A percentile compares a stretch with the other conserved stretches of the same genome.
These are phyloP conservation scores for Polypterus bichir DNA, from an alignment of 2,113 vertebrate species.

Conservation along the genomic window DNA sequence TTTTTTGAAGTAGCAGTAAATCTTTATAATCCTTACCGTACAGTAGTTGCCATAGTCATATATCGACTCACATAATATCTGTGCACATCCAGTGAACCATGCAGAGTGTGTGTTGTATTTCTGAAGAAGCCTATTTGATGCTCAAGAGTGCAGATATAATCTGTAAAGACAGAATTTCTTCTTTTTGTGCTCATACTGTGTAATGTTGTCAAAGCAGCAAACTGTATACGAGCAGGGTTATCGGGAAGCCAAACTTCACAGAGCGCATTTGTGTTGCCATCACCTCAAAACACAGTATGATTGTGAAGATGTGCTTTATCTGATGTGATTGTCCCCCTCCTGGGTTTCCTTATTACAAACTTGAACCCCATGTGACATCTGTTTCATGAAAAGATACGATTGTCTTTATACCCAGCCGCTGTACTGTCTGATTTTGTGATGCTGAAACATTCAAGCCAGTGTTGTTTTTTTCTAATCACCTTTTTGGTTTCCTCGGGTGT, in stretches of 20 bases:
- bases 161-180: slow-evolving; percentile 1
- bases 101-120: slow-evolving; percentile 9
- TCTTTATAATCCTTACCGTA: slow-evolving; percentile 41
- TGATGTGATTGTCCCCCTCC: slow-evolving; percentile 34
- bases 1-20: slow-evolving; percentile 18
- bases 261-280: slow-evolving; percentile 31
- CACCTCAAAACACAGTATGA: slow-evolving; percentile 35
- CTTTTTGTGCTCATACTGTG: slow-evolving; percentile 25
- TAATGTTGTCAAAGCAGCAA: slow-evolving; percentile 41
- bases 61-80: slow-evolving; percentile 47
- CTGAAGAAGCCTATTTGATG: too few species aligned
- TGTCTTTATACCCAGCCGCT: slow-evolving; percentile 31
- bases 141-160: too few species aligned
- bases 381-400: slow-evolving; percentile 39
- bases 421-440: slow-evolving; percentile 12
- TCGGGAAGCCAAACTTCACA: slow-evolving; percentile 43
- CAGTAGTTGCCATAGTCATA: slow-evolving; percentile 54
- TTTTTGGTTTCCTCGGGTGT: too few species aligned
- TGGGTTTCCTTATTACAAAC: slow-evolving; percentile 59
- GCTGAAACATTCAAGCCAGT: too few species aligned
- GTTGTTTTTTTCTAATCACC: too few species aligned
- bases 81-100: slow-evolving; percentile 45
- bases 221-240: slow-evolving; percentile 50
- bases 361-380: slow-evolving; percentile 51
- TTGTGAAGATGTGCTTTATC: slow-evolving; percentile 40